A percentile compares a stretch with the other conserved stretches of the same genome.
These are phyloP conservation scores for Caradrina kadenii DNA, from an alignment of 2,888 invertebrate genomes.

Conservation along the genomic window DNA sequence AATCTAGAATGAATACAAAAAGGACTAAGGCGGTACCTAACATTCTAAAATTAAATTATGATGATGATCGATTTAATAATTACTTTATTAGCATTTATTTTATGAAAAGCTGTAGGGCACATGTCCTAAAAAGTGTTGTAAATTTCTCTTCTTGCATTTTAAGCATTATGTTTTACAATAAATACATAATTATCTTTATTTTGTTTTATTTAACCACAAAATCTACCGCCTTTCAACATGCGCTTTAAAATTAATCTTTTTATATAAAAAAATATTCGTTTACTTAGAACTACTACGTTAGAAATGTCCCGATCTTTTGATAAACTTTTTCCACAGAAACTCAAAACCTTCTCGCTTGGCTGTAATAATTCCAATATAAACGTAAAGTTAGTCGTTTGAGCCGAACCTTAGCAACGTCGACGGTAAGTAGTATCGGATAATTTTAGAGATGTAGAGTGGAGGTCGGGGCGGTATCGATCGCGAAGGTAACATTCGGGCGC, in stretches of 20 bases:
- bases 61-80: too few species aligned
- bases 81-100: too few species aligned
- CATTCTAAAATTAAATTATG: too few species aligned
- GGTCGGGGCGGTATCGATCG: conserved; percentile 72
- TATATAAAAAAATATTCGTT: not conserved
- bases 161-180: too few species aligned
- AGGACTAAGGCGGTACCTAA: too few species aligned
- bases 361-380: conserved; percentile 36
- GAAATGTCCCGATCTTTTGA: not conserved
- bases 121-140: too few species aligned
- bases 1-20: too few species aligned
- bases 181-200: too few species aligned
- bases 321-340: not conserved
- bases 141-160: too few species aligned
- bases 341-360: not conserved
- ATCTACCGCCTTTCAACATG: too few species aligned
- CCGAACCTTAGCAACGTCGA: conserved; percentile 40
- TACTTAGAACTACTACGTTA: not conserved
- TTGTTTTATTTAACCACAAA: too few species aligned
- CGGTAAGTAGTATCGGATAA: conserved; percentile 69
- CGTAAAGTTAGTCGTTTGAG: conserved; percentile 39
- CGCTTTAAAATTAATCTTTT: not conserved
- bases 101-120: too few species aligned
- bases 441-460: conserved; percentile 71
- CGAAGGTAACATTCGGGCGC: conserved; percentile 56